These are phyloP conservation scores for Cotesia glomerata DNA, from an alignment of 1,140 invertebrate genomes.

Conservation along the genomic window DNA sequence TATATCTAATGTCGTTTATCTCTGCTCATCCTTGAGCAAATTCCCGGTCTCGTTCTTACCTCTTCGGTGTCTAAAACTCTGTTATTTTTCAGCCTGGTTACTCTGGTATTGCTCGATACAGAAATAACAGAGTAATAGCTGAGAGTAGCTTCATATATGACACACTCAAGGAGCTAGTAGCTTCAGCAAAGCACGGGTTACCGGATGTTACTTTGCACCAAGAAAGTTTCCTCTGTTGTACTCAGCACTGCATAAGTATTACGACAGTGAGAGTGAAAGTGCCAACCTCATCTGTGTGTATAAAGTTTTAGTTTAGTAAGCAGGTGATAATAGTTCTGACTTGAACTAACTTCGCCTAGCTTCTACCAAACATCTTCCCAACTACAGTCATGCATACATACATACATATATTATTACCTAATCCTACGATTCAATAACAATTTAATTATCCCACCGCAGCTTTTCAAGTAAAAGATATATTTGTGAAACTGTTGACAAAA, in stretches of 20 bases:
- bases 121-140: neutral
- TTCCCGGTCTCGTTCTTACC: neutral
- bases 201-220: slow-evolving; percentile 30
- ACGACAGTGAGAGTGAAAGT: slow-evolving; percentile 60
- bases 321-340: slow-evolving; percentile 42
- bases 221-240: slow-evolving; percentile 51
- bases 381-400: too few relatives aligned
- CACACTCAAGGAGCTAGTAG: too few relatives aligned
- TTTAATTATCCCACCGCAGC: too few relatives aligned
- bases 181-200: neutral
- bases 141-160: neutral
- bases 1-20: neutral
- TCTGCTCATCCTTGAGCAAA: neutral
- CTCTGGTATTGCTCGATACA: neutral
- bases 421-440: too few relatives aligned
- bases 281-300: slow-evolving; percentile 50
- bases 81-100: neutral
- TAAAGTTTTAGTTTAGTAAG: slow-evolving; percentile 52
- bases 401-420: too few relatives aligned
- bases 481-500: too few relatives aligned
- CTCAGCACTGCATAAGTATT: slow-evolving; percentile 60
- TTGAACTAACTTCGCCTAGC: neutral
- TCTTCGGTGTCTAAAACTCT: neutral
- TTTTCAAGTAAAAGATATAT: too few relatives aligned
- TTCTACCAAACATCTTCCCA: neutral